phyloP scores from a whole-genome alignment of 2,888 invertebrate genomes.

The Pyrrhia umbra region DNA sequence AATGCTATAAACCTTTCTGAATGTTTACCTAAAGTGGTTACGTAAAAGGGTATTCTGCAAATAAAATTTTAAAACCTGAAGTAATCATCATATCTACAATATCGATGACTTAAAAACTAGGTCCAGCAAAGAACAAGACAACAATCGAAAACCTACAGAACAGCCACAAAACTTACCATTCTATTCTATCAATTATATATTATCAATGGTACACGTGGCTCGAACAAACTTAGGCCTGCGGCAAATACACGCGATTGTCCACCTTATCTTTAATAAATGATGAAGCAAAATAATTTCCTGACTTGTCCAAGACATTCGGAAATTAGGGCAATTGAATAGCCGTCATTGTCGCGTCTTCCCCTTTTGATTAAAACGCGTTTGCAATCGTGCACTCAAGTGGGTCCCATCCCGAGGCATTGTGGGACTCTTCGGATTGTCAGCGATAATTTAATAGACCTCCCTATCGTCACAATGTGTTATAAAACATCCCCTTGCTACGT shows the following conservation, averaged over 20 bases:
- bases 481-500: slow-evolving; percentile 48
- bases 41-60: background rate
- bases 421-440: slow-evolving; percentile 50
- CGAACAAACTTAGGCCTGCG: slow-evolving; percentile 31
- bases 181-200: slow-evolving; percentile 55
- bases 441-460: slow-evolving; percentile 62
- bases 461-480: slow-evolving; percentile 51
- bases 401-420: slow-evolving; percentile 41
- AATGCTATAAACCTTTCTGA: background rate
- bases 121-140: too few species aligned
- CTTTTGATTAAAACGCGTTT: slow-evolving; percentile 68
- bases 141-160: slow-evolving; percentile 43
- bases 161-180: slow-evolving; percentile 47
- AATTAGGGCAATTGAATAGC: slow-evolving; percentile 65
- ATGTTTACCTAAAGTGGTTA: background rate
- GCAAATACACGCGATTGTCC: slow-evolving; percentile 22
- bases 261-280: slow-evolving; percentile 20
- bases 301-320: slow-evolving; percentile 34
- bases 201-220: slow-evolving; percentile 60
- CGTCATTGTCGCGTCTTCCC: slow-evolving; percentile 62
- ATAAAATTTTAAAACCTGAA: background rate
- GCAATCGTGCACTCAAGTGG: slow-evolving; percentile 59
- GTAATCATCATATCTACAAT: too few species aligned
- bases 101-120: too few species aligned
- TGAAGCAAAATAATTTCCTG: slow-evolving; percentile 23